Base-by-base conservation (phyloP, 1,140 invertebrate genomes). In the Hesperophylax magnus region DNA sequence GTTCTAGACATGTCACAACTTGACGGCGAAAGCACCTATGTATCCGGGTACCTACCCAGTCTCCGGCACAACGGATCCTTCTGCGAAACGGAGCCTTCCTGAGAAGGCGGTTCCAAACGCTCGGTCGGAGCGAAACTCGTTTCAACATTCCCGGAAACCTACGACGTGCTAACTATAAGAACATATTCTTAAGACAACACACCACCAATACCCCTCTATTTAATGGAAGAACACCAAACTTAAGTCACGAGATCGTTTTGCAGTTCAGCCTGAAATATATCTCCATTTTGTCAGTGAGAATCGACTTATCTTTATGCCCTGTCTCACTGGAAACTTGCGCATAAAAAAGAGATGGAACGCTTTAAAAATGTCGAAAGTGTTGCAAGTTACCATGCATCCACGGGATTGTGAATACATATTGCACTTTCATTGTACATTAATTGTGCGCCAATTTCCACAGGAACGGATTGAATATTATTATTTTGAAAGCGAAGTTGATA, bases 141-240 rank as follows among this genome's bases (percentile, higher is more conserved):
- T 67, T 67, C 63, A n/a, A 34, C 17, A 67, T 67, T 67, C 63
- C 63, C 63, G 63, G 63, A 67, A 67, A 31, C 63, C 58, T 61
- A 20, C 58, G 58, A 22, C 18, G 3, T 20, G 22, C 1, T 1
- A 65, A 67, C 27, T 15, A 8, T 15, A 67, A 67, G 39, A 34
- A 67, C 63, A 11, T 4, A 22, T 15, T 24, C 58, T 2, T 11
- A 17, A 20, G 9, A 22, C 58, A 15, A 20, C 58, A 2, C 8
- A 14, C 8, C n/a, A 24, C 18, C 58, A 15, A 5, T 14, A 47
- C 39, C 9, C 6, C 39, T 47, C 14, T 11, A 47, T 61, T 20
- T 18, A 20, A 61, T 24, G 58, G 2, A 8, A 14, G 20, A 22
- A 22, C 18, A 6, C 24, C 58, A 24, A 61, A 24, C 6, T 11